phyloP scores from a whole-genome alignment of 2,888 invertebrate species.

The Rhopalosiphum nymphaeae region DNA sequence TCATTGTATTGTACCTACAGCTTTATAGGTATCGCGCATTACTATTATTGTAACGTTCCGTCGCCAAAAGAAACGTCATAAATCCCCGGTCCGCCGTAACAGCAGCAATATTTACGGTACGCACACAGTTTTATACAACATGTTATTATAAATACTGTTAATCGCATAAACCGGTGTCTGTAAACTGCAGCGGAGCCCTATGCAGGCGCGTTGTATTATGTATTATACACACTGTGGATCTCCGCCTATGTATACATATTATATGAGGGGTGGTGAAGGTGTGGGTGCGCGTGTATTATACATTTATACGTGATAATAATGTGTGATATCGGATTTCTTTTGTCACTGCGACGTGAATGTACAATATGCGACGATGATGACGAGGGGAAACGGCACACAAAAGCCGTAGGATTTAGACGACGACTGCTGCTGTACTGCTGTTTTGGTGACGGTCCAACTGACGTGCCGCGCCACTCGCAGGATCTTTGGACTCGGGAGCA shows the following conservation, averaged over 20 bases:
- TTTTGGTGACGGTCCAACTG: neutral
- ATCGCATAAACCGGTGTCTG: neutral
- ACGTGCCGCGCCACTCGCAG: neutral
- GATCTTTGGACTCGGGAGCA: neutral
- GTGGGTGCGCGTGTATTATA: neutral
- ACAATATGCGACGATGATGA: neutral
- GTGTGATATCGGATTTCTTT: neutral
- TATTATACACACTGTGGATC: neutral
- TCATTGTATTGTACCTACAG: neutral
- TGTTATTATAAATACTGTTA: conserved; percentile 1
- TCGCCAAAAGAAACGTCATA: conserved; percentile 13
- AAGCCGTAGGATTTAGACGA: neutral
- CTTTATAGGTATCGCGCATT: neutral
- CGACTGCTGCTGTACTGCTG: neutral
- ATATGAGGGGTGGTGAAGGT: neutral
- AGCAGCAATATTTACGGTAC: neutral
- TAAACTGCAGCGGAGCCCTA: neutral
- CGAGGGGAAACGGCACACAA: neutral
- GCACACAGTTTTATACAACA: neutral
- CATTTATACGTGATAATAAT: neutral
- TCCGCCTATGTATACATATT: neutral
- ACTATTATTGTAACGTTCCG: neutral
- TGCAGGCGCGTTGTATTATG: neutral
- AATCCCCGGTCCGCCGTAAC: neutral
- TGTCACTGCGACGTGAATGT: neutral